Evolutionary conservation across 2,888 invertebrate species (phyloP).

Genomic region (Elegia similella): DNA sequence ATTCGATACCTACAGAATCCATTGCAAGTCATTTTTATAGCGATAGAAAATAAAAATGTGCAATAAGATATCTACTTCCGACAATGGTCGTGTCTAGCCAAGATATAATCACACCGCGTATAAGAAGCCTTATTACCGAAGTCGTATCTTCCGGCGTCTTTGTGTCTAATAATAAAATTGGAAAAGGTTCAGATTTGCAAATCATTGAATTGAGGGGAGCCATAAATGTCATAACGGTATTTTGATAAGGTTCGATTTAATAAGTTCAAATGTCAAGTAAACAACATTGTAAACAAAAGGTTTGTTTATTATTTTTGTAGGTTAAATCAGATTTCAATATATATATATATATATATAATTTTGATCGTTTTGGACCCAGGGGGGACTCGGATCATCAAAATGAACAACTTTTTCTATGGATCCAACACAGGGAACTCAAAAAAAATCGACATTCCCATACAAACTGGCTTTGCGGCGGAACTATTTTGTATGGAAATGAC

Average conservation of each 20-base stretch:
- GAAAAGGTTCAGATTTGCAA: slow-evolving; percentile 10
- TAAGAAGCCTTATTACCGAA: background rate
- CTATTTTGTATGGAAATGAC: too few relatives aligned
- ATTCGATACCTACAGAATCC: too few relatives aligned
- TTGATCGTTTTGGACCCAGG: too few relatives aligned
- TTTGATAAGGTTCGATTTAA: background rate
- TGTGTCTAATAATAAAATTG: slow-evolving; percentile 13
- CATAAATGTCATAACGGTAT: background rate
- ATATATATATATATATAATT: background rate
- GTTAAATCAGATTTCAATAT: too few relatives aligned
- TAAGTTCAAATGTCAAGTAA: background rate
- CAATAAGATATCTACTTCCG: background rate
- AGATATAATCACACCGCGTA: background rate
- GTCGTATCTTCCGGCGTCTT: slow-evolving; percentile 8
- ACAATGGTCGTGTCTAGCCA: background rate
- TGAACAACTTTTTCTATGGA: too few relatives aligned
- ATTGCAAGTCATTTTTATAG: too few relatives aligned
- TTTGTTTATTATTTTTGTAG: background rate
- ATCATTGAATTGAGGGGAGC: background rate
- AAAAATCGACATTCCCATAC: too few relatives aligned
- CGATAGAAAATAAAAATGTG: too few relatives aligned
- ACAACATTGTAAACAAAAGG: background rate
- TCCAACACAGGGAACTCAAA: too few relatives aligned
- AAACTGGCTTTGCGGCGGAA: too few relatives aligned
- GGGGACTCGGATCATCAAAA: too few relatives aligned